Evolutionary conservation across 2,888 invertebrate species (phyloP), one percentile per base, ranked within the genome.

Genomic region (Candidula unifasciata): DNA sequence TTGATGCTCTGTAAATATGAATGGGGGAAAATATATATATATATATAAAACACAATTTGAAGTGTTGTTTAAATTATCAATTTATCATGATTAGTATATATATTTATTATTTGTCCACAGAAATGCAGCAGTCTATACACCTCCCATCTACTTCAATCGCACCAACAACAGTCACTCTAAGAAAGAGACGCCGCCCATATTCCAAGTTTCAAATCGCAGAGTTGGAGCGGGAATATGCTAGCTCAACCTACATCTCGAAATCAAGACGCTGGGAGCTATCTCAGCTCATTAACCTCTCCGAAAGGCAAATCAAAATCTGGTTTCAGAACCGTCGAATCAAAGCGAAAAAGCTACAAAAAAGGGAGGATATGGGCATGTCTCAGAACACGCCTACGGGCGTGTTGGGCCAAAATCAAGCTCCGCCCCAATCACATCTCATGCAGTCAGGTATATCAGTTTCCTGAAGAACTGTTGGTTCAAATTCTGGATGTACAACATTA

Each of bases 221-320:
- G 94, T 95, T 99, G 93, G 98, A 99, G 94, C 97, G 98, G 94
- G 98, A 99, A 95, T 99, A 98, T 95, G 96, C 98, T 87, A 97
- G 96, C 95, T 98, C 98, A 95, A 98, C 98, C 86, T 99, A 99
- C 95, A 98, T 99, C 89, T 98, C 98, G 89, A 98, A 99, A 94
- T 98, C 99, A 94, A 98, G 98, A 94, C 96, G 98, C 89, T 98
- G 98, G 98, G 99, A 99, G 94, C 95, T 99, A 92, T 98, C 99
- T 92, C 96, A 98, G 89, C 97, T 97, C 94, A 95, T 99, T 89
- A 98, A 98, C 94, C 95, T 93, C 37, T 93, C 92, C 18, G 93
- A 93, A 87, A 88, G 93, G 84, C 93, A 93, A 86, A 93, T 93
- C 80, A 93, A 93, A 89, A 93, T 93, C 82, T 93, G 93, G 93